Base-by-base conservation (phyloP, 2,888 invertebrate genomes). In the Tachystola acroxantha region DNA sequence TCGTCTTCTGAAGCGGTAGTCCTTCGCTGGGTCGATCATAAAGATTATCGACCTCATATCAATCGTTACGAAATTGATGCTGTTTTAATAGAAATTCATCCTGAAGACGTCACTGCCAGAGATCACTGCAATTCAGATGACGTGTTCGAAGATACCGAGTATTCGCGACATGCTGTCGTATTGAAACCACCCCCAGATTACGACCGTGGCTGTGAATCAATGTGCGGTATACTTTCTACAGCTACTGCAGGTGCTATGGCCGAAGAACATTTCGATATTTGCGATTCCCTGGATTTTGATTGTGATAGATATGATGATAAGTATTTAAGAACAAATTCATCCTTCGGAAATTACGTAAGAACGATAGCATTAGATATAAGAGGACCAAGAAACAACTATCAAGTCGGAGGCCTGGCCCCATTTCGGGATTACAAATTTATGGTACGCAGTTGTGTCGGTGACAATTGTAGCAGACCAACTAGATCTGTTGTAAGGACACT, bases 401-500 rank as follows among this genome's bases (percentile, higher is more conserved):
- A 70, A 55, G 57, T 86, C 3, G 66, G 57, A 7, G 65, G 64
- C 1, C 48, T 86, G 26, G 77, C 78, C 11, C 84, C 85, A 0
- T 86, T 54, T 34, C 63, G 82, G 46, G 84, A 84, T 50, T 86
- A 85, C 37, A 73, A 64, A 37, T 75, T 85, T 44, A 58, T 69
- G 39, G 50, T 86, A 36, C 60, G 82, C 40, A 74, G 79, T 22
- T 86, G 86, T 45, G 57, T 62, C 31, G 45, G 48, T 3, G 38
- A 49, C 2, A 32, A 38, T 7, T 86, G 86, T 32, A 85, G 86
- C 35, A 62, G 74, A 47, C 73, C 74, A 16, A 56, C 66, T 14
- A 67, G 70, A 39, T 65, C 60, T 16, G 64, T 70, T 0, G 75
- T 84, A 0, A 65, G 76, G 43, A 86, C 85, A 1, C 48, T 70